Evolutionary conservation across 1,140 invertebrate genomes (phyloP), one percentile per base, ranked within the genome.

Genomic region (Lepidostoma basale): DNA sequence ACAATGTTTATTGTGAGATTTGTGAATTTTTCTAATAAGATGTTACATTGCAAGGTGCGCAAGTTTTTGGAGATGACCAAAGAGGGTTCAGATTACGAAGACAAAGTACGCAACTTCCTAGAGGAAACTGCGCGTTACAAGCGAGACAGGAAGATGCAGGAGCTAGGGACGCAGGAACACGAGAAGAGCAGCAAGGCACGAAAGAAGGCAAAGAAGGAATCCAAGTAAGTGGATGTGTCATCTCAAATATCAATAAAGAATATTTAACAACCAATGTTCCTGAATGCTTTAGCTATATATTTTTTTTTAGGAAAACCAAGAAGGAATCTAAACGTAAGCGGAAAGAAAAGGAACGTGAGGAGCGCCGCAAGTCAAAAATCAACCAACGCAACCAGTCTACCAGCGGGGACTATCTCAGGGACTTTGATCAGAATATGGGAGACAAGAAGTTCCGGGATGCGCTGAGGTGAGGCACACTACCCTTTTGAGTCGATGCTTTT

Each of bases 31-130:
- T n/a, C n/a, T n/a, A n/a, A n/a, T n/a, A n/a, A n/a, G n/a, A n/a
- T n/a, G n/a, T n/a, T n/a, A n/a, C n/a, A 88, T 72, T 78, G 83
- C 20, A 85, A 92, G 83, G 86, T 93, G 20, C 85, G 90, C 3
- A 88, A 88, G 63, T 92, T 92, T 76, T 76, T 92, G 36, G 88
- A 91, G 72, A 89, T 91, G 77, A 91, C 89, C 0, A 91, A 91
- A 78, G 89, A 90, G 73, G 92, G 93, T 75, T 91, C 90, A 0
- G 91, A 93, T 77, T 93, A 93, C 74, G 91, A 93, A 76, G 88
- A 90, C 49, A 92, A 92, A 81, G 90, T 94, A 30, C 85, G 91
- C 2, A 92, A 91, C 75, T 92, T 93, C 75, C 80, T 94, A 42
- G 90, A 91, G 71, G 91, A 93, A 73, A 90, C 90, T 6, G 88